Base-by-base conservation (phyloP, 1,140 invertebrate genomes). In the Drosophila cardini region DNA sequence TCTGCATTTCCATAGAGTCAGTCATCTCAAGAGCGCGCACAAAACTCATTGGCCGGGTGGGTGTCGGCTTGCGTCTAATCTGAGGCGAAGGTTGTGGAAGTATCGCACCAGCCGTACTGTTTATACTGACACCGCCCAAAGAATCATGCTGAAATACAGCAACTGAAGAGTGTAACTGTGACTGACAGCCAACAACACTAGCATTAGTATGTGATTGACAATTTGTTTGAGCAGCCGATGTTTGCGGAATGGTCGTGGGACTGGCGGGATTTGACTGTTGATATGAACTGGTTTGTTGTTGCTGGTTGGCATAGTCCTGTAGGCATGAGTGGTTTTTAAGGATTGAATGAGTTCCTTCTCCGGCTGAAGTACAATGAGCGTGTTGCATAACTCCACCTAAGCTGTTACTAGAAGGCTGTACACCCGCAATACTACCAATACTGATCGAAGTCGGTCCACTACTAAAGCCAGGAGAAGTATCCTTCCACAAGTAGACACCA, bases 21-120 rank as follows among this genome's bases (percentile, higher is more conserved):
- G 96, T 96, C 94, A 98, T 97, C 93, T 98, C 97, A 16, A 98
- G 93, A 6, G 97, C 97, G 72, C 97, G 95, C 18, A 98, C 96
- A 93, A 98, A 98, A 36, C 97, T 97, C 94, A 98, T 97, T 1
- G 98, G 98, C 48, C 97, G 94, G 94, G 93, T 68, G 15, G 91
- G 93, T 64, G 92, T 94, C 92, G 93, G 92, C 45, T 93, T 93
- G n/a, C 94, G 93, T 76, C 95, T 96, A 43, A 94, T 94, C 81
- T 95, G 95, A 2, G 94, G 95, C 76, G 94, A 95, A 60, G 94
- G 94, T 48, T 93, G 93, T 4, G 89, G 73, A 52, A 83, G 83
- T 10, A 76, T 21, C 10, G 72, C 67, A 4, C 61, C 75, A 10
- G 43, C 26, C 5, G 73, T 62, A 5, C 60, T 69, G 34, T 45